Percentiles rank a stretch among this genome's conserved stretches.
Evolutionary conservation across 2,888 invertebrate species (phyloP).

Genomic region (Tetragonula carbonaria): DNA sequence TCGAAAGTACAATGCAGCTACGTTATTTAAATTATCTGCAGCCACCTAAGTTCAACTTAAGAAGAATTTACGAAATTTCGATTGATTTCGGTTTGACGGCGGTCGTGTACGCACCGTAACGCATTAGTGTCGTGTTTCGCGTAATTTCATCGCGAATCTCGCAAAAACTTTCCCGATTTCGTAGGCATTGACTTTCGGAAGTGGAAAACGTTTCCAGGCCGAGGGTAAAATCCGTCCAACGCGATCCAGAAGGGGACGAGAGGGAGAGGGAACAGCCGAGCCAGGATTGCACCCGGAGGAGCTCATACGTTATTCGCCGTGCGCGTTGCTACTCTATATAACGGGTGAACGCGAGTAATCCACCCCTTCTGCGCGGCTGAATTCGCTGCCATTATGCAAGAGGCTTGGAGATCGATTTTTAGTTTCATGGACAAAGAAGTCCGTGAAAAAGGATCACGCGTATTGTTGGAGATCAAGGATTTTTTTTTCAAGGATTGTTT

Average conservation of each 20-base stretch:
- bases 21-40: background rate
- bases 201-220: constrained; percentile 36
- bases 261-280: constrained; percentile 58
- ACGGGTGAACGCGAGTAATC: constrained; percentile 41
- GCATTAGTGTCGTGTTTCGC: constrained; percentile 20
- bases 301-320: constrained; percentile 46
- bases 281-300: constrained; percentile 57
- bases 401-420: background rate
- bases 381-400: background rate
- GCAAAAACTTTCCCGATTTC: constrained; percentile 40
- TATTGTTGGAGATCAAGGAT: background rate
- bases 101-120: background rate
- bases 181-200: constrained; percentile 45
- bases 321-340: constrained; percentile 1
- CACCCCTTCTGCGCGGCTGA: background rate
- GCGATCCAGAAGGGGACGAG: constrained; percentile 61
- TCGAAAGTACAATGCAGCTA: background rate
- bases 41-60: background rate
- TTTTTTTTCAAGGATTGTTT: no score
- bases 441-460: no score
- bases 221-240: constrained; percentile 64
- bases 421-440: background rate
- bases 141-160: constrained; percentile 42
- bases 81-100: no score
- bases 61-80: no score